Percentiles rank a stretch among this genome's conserved stretches.
Evolutionary conservation across 2,888 invertebrate genomes (phyloP).

Genomic region (Orthosia gothica): DNA sequence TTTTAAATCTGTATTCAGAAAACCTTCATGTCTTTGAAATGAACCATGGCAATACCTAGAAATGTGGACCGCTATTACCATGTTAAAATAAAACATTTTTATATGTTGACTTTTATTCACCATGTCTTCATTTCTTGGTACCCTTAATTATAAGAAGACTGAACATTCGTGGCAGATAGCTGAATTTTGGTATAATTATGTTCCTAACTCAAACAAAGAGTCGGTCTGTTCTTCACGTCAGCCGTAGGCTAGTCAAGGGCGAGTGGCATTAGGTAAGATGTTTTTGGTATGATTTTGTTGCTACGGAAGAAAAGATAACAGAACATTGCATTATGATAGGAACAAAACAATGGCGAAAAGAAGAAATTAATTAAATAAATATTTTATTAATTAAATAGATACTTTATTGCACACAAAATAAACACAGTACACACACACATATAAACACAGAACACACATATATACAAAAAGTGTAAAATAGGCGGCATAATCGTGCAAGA

Average conservation of each 20-base stretch:
- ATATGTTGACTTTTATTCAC: too few relatives aligned
- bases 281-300: background rate
- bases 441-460: background rate
- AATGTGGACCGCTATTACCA: too few relatives aligned
- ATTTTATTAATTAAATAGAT: too few relatives aligned
- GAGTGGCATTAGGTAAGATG: background rate
- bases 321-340: too few relatives aligned
- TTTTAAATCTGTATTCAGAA: background rate
- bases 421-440: background rate
- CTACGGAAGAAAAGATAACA: background rate
- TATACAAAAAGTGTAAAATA: background rate
- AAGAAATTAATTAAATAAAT: too few relatives aligned
- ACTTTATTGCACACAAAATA: too few relatives aligned
- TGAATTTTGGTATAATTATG: background rate
- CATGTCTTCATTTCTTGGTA: background rate
- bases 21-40: too few relatives aligned
- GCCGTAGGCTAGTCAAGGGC: slow-evolving; percentile 6
- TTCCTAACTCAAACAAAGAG: background rate
- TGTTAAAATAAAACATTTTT: too few relatives aligned
- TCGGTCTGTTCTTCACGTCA: background rate
- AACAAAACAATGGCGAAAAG: too few relatives aligned
- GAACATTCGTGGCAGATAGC: background rate
- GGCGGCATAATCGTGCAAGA: background rate
- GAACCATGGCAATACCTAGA: too few relatives aligned
- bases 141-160: background rate